These are phyloP conservation scores for Pongo abelii DNA, from an alignment of 2,113 vertebrate species.

Conservation along the genomic window DNA sequence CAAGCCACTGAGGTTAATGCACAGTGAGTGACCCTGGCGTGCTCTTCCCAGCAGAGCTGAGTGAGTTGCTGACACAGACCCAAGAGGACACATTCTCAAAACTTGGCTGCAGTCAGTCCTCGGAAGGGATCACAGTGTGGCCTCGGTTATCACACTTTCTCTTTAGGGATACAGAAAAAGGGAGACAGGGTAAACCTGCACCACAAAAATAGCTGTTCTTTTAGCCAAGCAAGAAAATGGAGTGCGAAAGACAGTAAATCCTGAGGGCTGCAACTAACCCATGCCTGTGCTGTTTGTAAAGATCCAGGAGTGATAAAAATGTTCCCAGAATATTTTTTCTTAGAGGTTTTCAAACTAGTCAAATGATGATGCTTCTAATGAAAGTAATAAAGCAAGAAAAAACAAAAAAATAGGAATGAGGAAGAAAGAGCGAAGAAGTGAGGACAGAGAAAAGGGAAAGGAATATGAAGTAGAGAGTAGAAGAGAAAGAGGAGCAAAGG, in stretches of 20 bases:
- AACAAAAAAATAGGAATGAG: background rate
- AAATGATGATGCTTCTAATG: background rate
- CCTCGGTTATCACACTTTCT: background rate
- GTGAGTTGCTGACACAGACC: constrained; percentile 50
- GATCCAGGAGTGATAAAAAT: background rate
- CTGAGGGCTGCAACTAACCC: background rate
- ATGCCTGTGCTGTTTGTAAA: background rate
- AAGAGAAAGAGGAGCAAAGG: background rate
- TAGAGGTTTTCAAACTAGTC: background rate
- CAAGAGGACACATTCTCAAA: background rate
- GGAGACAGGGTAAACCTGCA: background rate
- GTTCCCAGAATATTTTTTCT: background rate
- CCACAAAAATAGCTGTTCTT: background rate
- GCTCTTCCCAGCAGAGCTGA: constrained; percentile 49
- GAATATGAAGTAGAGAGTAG: background rate
- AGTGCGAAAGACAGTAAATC: background rate
- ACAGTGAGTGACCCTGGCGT: background rate
- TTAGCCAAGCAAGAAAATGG: background rate
- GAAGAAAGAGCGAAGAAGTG: background rate
- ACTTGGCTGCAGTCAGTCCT: background rate
- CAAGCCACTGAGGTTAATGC: constrained; percentile 55
- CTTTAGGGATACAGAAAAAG: background rate
- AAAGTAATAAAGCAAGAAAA: background rate
- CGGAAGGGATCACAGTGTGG: background rate
- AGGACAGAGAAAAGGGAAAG: background rate